Evolutionary conservation across 1,140 invertebrate species (phyloP).

Genomic region (Eumaeus atala): DNA sequence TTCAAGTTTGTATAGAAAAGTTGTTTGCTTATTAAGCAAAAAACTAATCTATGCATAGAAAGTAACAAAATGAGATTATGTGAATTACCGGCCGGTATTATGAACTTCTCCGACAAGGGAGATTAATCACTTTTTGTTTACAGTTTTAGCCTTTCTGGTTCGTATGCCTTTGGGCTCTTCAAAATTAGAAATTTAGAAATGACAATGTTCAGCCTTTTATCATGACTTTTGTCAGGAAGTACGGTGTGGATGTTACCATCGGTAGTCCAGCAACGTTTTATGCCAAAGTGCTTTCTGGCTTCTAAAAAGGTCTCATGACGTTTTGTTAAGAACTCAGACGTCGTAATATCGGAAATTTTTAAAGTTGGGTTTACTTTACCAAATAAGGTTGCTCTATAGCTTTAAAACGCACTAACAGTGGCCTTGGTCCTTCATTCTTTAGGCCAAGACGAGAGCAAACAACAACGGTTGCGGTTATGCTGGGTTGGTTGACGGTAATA

Average conservation of each 20-base stretch:
- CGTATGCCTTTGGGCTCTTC: background rate
- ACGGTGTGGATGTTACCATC: constrained; percentile 8
- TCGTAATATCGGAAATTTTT: constrained; percentile 10
- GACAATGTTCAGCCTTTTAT: background rate
- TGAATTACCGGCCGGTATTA: no score
- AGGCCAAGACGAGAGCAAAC: constrained; percentile 6
- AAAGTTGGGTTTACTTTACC: constrained; percentile 7
- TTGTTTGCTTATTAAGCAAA: no score
- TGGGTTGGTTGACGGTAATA: no score
- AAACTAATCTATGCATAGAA: no score
- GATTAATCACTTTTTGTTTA: background rate
- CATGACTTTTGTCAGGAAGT: background rate
- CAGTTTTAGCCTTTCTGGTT: background rate
- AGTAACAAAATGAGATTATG: no score
- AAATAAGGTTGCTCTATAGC: constrained; percentile 2
- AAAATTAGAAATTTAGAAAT: background rate
- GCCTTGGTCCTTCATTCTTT: constrained; percentile 8
- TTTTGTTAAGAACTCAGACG: constrained; percentile 11
- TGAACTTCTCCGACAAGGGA: no score
- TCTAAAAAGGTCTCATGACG: constrained; percentile 2
- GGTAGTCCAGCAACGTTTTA: constrained; percentile 10
- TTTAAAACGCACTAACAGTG: constrained; percentile 8
- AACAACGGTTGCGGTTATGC: background rate
- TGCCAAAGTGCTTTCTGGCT: constrained; percentile 13
- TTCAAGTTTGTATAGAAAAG: no score